Conservation (phyloP, 2,888 invertebrate genomes). For the Yponomeuta sedellus region DNA sequence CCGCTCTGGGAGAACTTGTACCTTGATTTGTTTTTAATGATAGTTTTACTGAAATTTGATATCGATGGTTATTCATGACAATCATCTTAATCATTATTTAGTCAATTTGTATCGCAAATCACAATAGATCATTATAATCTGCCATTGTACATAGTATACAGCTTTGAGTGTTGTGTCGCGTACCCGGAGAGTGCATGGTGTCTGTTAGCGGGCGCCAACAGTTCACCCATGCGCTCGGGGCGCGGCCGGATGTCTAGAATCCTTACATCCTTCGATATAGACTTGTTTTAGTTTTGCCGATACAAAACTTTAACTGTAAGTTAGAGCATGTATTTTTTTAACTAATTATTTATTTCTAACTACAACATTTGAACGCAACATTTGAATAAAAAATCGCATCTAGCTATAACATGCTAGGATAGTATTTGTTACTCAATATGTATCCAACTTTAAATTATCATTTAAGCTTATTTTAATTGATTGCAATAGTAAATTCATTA, state of each 20-base stretch:
- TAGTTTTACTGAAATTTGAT: conserved; percentile 62
- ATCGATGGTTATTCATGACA: conserved; percentile 71
- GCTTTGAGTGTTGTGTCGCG: conserved; percentile 47
- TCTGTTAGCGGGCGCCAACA: conserved; percentile 66
- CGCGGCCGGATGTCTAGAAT: not conserved
- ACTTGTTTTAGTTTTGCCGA: conserved; percentile 75
- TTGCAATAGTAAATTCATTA: conserved; percentile 4
- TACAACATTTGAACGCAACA: conserved; percentile 55
- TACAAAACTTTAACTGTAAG: conserved; percentile 76
- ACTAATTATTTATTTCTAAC: conserved; percentile 65
- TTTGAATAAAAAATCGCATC: conserved; percentile 42
- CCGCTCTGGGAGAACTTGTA: conserved; percentile 66
- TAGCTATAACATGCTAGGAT: conserved; percentile 45
- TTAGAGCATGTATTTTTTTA: conserved; percentile 66
- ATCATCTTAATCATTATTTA: conserved; percentile 39
- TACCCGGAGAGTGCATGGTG: conserved; percentile 57
- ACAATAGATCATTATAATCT: conserved; percentile 30
- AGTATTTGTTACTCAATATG: conserved; percentile 43
- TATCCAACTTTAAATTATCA: conserved; percentile 2
- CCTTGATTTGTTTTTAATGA: conserved; percentile 69
- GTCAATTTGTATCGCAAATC: conserved; percentile 35
- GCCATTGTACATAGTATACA: conserved; percentile 36
- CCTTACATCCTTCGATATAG: conserved; percentile 37
- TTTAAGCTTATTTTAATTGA: not conserved
- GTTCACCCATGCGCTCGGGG: conserved; percentile 49